These are phyloP conservation scores for Lepus americanus DNA, from an alignment of 2,113 vertebrate species.

Conservation along the genomic window DNA sequence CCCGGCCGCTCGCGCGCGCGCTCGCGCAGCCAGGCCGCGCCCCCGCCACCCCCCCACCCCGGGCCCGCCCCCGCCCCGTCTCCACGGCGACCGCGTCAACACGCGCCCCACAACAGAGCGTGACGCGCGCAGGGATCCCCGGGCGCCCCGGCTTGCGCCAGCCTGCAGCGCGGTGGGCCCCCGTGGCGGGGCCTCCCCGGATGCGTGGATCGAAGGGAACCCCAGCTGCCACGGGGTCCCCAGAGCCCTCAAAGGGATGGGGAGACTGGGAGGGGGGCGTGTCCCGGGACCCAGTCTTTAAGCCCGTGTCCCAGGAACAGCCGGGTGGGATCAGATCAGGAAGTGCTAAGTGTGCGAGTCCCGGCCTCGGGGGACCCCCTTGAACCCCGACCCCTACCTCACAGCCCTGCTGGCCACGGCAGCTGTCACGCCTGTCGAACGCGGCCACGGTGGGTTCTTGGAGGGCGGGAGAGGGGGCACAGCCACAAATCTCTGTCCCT, in stretches of 20 bases:
- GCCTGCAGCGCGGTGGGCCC: constrained; percentile 40
- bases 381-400: neutral
- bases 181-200: neutral
- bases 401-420: neutral
- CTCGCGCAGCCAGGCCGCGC: constrained; percentile 16
- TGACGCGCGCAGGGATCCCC: constrained; percentile 48
- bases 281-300: neutral
- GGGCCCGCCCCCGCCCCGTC: constrained; percentile 54
- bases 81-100: constrained; percentile 77
- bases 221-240: neutral
- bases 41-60: neutral
- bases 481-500: neutral
- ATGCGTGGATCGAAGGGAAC: neutral
- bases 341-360: neutral
- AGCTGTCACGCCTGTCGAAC: neutral
- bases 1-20: neutral
- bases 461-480: neutral
- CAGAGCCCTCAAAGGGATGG: neutral
- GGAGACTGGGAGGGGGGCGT: neutral
- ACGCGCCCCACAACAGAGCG: constrained; percentile 47
- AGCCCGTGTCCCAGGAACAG: neutral
- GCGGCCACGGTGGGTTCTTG: neutral
- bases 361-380: no score
- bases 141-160: neutral
- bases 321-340: neutral